Percentiles rank a stretch among this genome's conserved stretches.
Evolutionary conservation across 2,113 vertebrate genomes (phyloP).

Genomic region (Gracilinanus agilis): DNA sequence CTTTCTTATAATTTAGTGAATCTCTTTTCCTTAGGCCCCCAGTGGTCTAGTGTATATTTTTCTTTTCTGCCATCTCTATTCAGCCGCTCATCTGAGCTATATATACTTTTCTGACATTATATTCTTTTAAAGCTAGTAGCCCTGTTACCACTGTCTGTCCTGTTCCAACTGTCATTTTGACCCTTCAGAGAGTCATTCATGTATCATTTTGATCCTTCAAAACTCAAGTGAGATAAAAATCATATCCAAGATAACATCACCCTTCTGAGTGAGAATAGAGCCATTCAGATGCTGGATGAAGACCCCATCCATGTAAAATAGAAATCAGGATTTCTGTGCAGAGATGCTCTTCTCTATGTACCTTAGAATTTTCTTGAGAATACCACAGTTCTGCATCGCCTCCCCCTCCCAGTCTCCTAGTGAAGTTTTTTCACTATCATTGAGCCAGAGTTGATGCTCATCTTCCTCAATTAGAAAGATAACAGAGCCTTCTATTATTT

Average conservation of each 20-base stretch:
- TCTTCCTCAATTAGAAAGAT: neutral
- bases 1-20: neutral
- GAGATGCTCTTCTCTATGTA: neutral
- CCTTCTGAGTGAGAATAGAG: neutral
- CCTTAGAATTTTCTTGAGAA: neutral
- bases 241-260: neutral
- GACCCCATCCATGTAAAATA: neutral
- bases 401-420: neutral
- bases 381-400: neutral
- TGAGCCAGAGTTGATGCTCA: neutral
- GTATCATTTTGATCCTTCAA: neutral
- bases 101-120: neutral
- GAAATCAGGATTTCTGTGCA: neutral
- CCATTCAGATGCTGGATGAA: neutral
- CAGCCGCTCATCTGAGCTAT: neutral
- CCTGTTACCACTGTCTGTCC: neutral
- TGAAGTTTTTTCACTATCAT: neutral
- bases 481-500: constrained; percentile 12
- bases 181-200: neutral
- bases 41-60: neutral
- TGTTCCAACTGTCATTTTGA: neutral
- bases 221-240: constrained; percentile 4
- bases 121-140: neutral
- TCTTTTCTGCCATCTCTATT: neutral
- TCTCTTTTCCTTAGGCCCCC: neutral